Evolutionary conservation across 1,140 invertebrate genomes (phyloP), one percentile per base, ranked within the genome.

Genomic region (Drosophila lini): DNA sequence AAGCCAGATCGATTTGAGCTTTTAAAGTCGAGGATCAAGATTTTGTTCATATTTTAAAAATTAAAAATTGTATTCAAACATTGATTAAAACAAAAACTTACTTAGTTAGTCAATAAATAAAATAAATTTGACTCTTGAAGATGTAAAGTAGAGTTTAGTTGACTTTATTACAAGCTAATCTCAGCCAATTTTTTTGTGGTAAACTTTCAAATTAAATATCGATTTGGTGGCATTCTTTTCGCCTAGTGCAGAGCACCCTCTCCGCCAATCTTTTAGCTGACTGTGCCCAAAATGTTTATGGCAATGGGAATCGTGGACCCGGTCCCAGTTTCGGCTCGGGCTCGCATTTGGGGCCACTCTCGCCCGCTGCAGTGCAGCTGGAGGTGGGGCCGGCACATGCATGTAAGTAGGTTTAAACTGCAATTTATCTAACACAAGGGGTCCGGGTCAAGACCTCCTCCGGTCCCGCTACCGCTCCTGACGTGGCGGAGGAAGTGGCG

Each of bases 331-430:
- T 50, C 68, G 4, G 36, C 19, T 67, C 36, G 3, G n/a, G 38
- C 44, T 44, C 34, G 16, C 48, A 55, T 65, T 64, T 48, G 45
- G 8, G 8, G 45, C 45, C 45, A 48, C 15, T 48, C 25, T 48
- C 28, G 28, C 16, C 31, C 32, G 31, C 32, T 53, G 50, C 50
- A 53, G 11, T 36, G 36, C 64, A 48, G 68, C 19, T 47, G 55
- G 65, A 60, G 65, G 47, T 67, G 42, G 56, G 69, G 48, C 83
- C 75, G 63, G 68, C 83, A 86, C 83, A 86, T 86, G 83, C 76
- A 80, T 88, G 84, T 76, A 89, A 86, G 83, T 88, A 77, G 83
- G 83, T 80, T 86, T 86, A 86, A 88, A 83, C 84, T 88, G 84
- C 83, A 86, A 86, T 86, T 86, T 86, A 86, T 86, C 83, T 86